Conservation (phyloP, 2,888 invertebrate genomes). For the Platynereis dumerilii region DNA sequence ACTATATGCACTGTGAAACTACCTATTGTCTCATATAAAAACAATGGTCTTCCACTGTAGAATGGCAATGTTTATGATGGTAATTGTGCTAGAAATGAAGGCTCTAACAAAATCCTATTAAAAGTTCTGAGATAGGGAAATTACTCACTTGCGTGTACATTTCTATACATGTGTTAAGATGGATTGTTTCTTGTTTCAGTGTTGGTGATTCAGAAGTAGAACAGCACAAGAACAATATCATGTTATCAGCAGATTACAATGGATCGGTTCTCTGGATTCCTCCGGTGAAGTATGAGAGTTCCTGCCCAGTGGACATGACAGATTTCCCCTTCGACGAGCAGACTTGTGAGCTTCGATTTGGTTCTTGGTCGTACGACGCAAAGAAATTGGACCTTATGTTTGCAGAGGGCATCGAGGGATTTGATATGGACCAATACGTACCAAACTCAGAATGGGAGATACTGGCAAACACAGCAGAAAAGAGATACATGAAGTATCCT, state of each 20-base stretch:
- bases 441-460: slow-evolving; percentile 8
- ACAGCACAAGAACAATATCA: slow-evolving; percentile 12
- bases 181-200: too few relatives aligned
- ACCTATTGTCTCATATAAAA: too few relatives aligned
- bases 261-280: slow-evolving; percentile 8
- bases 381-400: slow-evolving; percentile 1
- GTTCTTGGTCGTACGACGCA: slow-evolving; percentile 8
- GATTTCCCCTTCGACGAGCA: slow-evolving; percentile 9
- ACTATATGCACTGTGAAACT: too few relatives aligned
- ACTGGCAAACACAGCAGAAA: slow-evolving; percentile 3
- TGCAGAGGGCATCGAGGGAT: background rate
- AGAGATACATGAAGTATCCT: background rate
- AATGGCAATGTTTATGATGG: too few relatives aligned
- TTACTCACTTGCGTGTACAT: too few relatives aligned
- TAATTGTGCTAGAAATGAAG: too few relatives aligned
- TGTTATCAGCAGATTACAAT: background rate
- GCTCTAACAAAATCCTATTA: too few relatives aligned
- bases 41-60: too few relatives aligned
- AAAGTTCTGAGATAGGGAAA: too few relatives aligned
- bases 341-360: background rate
- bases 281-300: background rate
- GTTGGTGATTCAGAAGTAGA: slow-evolving; percentile 16
- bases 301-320: slow-evolving; percentile 12
- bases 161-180: too few relatives aligned
- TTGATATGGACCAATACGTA: background rate